Base-by-base conservation (phyloP, 2,113 vertebrate species). In the Aptenodytes patagonicus region DNA sequence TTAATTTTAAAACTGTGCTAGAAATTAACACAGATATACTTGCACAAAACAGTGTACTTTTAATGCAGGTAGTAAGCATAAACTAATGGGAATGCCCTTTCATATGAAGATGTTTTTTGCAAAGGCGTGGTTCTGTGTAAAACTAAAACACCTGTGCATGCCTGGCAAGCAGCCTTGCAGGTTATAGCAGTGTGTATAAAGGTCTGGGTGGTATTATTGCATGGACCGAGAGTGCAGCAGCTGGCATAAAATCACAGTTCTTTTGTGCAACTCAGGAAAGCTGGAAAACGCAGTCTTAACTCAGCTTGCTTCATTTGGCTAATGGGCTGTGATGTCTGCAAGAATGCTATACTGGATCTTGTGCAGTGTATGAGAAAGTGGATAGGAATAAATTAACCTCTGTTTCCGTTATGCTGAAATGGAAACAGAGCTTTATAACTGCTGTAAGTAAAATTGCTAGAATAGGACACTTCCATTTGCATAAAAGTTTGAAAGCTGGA, bases 111-210 rank as follows among this genome's bases (percentile, higher is more conserved):
- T n/a, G 3, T 6, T 29, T 68, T 87, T 83, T 72, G 29, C 38
- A 32, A 16, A 84, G 61, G 28, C 4, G 5, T 78, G 26, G 6
- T 73, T 84, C 64, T 81, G 7, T 68, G 32, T 69, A 64, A 71
- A 93, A 34, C 22, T 26, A 73, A 51, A 18, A 14, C 9, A 17
- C 11, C 12, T 20, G 34, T 21, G 31, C 13, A 3, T 66, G 51
- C 65, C 68, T 81, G 66, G 25, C 17, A 51, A 29, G 44, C 26
- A 69, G 42, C 25, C 26, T 61, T 57, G 65, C 31, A 18, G n/a
- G 31, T 60, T 26, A 4, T 77, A 34, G 6, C 0, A 0, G 28
- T 31, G 38, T 26, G 2, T 46, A 1, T 84, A 11, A 54, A 38
- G 47, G 32, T 79, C 54, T 75, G 28, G 5, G 7, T 52, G 40